Conservation (phyloP, 1,140 invertebrate species). For the Polypedilum vanderplanki region DNA sequence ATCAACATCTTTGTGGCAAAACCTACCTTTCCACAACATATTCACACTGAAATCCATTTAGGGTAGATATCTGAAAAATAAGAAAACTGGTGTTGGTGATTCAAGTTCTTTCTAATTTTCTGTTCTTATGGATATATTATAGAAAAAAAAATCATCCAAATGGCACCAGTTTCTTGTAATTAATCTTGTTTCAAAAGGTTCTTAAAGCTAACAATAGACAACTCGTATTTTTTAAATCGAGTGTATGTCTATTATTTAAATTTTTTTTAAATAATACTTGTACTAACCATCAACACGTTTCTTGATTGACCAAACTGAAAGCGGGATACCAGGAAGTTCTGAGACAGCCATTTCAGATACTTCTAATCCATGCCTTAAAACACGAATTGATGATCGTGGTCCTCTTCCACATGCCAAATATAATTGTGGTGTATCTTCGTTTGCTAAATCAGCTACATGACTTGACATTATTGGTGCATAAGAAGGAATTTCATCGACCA, state of each 20-base stretch:
- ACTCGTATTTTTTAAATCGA: not conserved
- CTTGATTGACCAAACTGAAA: slow-evolving; percentile 99
- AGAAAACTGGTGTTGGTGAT: slow-evolving; percentile 23
- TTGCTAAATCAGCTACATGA: slow-evolving; percentile 74
- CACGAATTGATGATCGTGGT: slow-evolving; percentile 83
- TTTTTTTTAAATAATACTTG: slow-evolving; percentile 21
- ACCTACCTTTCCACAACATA: not conserved
- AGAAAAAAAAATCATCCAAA: not conserved
- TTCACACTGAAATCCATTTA: not conserved
- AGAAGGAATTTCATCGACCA: slow-evolving; percentile 97
- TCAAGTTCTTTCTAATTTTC: slow-evolving; percentile 23
- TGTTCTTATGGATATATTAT: slow-evolving; percentile 27
- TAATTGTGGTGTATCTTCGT: slow-evolving; percentile 97
- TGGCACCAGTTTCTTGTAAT: slow-evolving; percentile 28
- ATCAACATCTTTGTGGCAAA: not conserved
- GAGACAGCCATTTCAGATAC: slow-evolving; percentile 99
- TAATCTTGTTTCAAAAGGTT: not conserved
- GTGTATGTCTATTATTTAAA: not conserved
- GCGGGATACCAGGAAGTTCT: slow-evolving; percentile 96
- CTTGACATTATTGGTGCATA: slow-evolving; percentile 84
- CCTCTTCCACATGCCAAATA: slow-evolving; percentile 94
- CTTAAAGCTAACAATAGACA: not conserved
- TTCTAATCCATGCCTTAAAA: slow-evolving; percentile 94
- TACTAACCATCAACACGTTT: slow-evolving; percentile 69
- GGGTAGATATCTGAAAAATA: slow-evolving; percentile 21